Conservation (phyloP, 2,113 vertebrate genomes). For the Otus sunia region DNA sequence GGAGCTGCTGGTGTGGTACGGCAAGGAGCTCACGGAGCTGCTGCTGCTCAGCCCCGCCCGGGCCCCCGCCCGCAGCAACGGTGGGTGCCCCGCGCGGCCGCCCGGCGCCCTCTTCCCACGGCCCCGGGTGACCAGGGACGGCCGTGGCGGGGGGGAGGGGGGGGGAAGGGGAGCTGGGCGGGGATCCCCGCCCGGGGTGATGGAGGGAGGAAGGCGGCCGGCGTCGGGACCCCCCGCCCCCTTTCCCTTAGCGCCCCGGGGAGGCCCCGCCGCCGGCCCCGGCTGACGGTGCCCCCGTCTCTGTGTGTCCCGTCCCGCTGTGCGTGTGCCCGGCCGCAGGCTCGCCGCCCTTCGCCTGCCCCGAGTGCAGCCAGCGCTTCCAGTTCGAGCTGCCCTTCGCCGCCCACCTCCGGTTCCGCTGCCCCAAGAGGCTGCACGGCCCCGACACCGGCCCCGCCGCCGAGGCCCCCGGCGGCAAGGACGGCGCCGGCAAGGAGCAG, state of each 20-base stretch:
- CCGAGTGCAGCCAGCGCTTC: slow-evolving; percentile 94
- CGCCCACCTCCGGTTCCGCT: slow-evolving; percentile 93
- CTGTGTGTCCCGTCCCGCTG: not conserved
- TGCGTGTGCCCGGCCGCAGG: slow-evolving; percentile 67
- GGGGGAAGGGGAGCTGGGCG: not conserved
- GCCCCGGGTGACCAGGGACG: not conserved
- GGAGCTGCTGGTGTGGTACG: slow-evolving; percentile 97
- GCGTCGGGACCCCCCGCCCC: not conserved
- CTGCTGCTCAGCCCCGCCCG: slow-evolving; percentile 84
- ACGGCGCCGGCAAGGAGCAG: slow-evolving; percentile 70
- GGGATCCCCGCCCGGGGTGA: not conserved
- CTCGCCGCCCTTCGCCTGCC: slow-evolving; percentile 83
- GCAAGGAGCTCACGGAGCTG: slow-evolving; percentile 91
- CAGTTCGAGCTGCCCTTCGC: slow-evolving; percentile 94
- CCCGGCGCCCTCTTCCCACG: not conserved
- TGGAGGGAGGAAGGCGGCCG: not conserved
- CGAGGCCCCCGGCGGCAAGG: slow-evolving; percentile 75
- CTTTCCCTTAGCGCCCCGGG: too few relatives aligned
- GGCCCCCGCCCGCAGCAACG: slow-evolving; percentile 77
- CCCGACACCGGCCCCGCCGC: slow-evolving; percentile 66
- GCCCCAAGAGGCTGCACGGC: slow-evolving; percentile 88
- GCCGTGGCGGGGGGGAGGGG: not conserved
- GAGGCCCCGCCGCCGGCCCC: too few relatives aligned
- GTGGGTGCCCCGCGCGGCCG: slow-evolving; percentile 67
- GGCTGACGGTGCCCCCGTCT: not conserved